phyloP scores from a whole-genome alignment of 2,113 vertebrate species.

The Aegypius monachus region DNA sequence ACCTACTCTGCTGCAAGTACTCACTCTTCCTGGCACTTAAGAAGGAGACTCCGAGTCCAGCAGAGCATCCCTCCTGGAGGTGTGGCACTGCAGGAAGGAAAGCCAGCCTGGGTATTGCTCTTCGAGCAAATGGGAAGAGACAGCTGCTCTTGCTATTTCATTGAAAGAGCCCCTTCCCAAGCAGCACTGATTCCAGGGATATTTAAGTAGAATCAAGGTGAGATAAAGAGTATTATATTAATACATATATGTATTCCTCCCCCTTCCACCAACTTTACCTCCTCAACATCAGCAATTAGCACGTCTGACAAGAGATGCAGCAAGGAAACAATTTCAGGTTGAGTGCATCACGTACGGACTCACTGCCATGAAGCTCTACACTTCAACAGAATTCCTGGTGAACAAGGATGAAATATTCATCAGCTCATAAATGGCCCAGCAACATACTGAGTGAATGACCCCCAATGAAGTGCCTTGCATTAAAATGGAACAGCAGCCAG shows the following conservation, averaged over 20 bases:
- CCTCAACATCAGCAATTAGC: neutral
- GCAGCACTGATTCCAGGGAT: neutral
- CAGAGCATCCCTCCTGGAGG: neutral
- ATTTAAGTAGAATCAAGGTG: neutral
- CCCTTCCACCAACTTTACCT: neutral
- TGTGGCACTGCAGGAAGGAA: neutral
- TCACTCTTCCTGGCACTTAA: neutral
- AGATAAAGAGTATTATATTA: neutral
- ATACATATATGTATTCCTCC: neutral
- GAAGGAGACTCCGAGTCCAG: neutral
- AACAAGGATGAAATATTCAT: slow-evolving; percentile 72
- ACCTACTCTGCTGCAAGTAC: neutral
- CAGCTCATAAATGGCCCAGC: slow-evolving; percentile 52
- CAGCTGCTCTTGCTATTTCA: neutral
- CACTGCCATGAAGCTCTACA: slow-evolving; percentile 6
- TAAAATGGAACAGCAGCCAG: slow-evolving; percentile 42
- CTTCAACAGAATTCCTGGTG: slow-evolving; percentile 51
- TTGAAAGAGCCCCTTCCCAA: fast-evolving
- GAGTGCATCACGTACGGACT: neutral
- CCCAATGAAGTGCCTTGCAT: neutral
- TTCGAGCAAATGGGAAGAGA: neutral
- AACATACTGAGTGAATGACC: slow-evolving; percentile 55
- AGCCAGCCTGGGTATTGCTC: neutral
- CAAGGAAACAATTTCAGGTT: neutral
- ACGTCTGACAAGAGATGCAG: neutral